A percentile compares a stretch with the other conserved stretches of the same genome.
Conservation (phyloP, 2,113 vertebrate species). For the Emydura subglobosa region DNA sequence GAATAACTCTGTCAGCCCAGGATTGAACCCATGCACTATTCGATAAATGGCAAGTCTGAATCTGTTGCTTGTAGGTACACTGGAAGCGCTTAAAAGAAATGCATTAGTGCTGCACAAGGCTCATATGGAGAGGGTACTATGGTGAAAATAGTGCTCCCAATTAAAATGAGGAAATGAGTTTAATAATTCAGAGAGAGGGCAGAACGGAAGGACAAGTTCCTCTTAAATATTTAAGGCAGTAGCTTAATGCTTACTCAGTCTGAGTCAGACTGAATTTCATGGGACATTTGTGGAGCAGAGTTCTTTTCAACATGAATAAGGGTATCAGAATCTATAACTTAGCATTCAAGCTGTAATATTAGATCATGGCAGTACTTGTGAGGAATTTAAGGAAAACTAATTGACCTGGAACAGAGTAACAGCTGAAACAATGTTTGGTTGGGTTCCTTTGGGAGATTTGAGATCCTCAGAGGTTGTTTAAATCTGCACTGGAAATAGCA, state of each 20-base stretch:
- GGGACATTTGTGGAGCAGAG: not conserved
- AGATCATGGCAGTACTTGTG: not conserved
- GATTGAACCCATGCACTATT: not conserved
- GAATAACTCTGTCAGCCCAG: not conserved
- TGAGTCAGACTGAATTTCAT: not conserved
- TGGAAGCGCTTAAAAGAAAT: not conserved
- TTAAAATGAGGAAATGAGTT: not conserved
- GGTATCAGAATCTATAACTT: not conserved
- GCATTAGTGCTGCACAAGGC: not conserved
- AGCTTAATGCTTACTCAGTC: not conserved
- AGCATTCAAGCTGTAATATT: not conserved
- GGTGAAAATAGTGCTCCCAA: not conserved
- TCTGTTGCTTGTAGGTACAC: not conserved
- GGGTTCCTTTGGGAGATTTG: not conserved
- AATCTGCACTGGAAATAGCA: not conserved
- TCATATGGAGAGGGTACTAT: not conserved
- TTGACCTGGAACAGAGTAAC: not conserved
- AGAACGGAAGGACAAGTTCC: not conserved
- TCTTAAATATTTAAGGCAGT: not conserved
- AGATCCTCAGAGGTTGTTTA: not conserved
- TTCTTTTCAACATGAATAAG: not conserved
- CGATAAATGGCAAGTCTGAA: not conserved
- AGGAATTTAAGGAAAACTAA: not conserved
- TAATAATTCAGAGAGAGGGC: not conserved
- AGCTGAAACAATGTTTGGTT: not conserved